A percentile compares a stretch with the other conserved stretches of the same genome.
Conservation (phyloP, 2,113 vertebrate genomes). For the Nycticebus coucang region DNA sequence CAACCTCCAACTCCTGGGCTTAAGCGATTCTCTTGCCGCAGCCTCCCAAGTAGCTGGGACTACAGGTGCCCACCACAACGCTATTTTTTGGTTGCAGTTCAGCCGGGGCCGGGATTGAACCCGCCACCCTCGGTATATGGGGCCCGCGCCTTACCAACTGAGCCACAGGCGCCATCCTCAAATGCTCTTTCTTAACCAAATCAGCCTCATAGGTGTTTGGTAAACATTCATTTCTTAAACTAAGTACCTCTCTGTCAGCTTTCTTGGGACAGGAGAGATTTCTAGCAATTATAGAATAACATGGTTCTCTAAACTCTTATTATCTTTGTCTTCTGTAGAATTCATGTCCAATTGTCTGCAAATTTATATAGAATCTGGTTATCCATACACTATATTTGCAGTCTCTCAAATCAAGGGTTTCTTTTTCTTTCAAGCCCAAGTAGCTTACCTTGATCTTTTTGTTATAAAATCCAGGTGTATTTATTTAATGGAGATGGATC, state of each 20-base stretch:
- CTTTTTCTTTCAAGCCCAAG: neutral
- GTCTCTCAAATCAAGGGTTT: neutral
- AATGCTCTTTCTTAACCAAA: neutral
- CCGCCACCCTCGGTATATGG: too few species aligned
- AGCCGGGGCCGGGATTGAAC: too few species aligned
- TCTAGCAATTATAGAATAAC: neutral
- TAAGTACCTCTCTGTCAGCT: neutral
- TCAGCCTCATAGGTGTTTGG: neutral
- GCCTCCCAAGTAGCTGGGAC: too few species aligned
- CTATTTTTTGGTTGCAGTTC: too few species aligned
- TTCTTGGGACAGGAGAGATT: neutral
- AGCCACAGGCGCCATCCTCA: too few species aligned
- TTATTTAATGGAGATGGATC: constrained; percentile 38
- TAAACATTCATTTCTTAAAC: neutral
- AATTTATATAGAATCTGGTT: constrained; percentile 32
- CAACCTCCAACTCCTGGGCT: too few species aligned
- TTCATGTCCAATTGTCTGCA: neutral
- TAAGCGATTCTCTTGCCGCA: too few species aligned
- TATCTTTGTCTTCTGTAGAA: constrained; percentile 20
- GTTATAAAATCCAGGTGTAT: constrained; percentile 19
- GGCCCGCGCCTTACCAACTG: too few species aligned
- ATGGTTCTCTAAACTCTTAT: constrained; percentile 24
- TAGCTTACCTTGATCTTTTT: constrained; percentile 41
- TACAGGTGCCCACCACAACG: too few species aligned
- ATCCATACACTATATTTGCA: constrained; percentile 17